Evolutionary conservation across 2,797 vertebrate genomes (phyloP).

Genomic region (Darevskia mixta): DNA sequence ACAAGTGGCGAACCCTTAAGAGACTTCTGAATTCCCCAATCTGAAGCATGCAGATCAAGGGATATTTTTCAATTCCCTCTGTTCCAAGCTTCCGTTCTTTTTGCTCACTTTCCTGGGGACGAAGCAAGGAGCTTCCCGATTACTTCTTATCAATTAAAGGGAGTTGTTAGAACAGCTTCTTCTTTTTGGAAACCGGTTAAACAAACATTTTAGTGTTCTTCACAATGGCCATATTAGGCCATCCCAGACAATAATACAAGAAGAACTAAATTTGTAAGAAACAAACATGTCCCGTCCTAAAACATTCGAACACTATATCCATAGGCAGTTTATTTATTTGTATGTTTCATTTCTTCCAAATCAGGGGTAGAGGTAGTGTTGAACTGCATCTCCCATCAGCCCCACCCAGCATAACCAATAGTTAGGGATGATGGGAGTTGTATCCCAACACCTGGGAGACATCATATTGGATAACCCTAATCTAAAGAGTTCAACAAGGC

Average conservation of each 20-base stretch:
- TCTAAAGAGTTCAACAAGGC: background rate
- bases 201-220: constrained; percentile 23
- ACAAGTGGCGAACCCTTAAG: constrained; percentile 65
- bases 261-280: background rate
- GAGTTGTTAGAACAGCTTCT: background rate
- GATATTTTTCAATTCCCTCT: constrained; percentile 36
- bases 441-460: background rate
- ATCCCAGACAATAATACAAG: background rate
- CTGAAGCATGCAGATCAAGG: constrained; percentile 23
- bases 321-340: background rate
- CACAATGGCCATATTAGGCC: background rate
- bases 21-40: constrained; percentile 49
- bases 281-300: background rate
- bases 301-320: background rate
- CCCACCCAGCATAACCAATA: background rate
- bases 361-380: background rate
- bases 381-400: background rate
- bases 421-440: background rate
- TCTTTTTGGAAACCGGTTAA: background rate
- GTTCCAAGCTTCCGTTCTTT: constrained; percentile 3
- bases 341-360: background rate
- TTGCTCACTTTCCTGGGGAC: background rate
- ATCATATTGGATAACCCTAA: background rate
- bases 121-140: constrained; percentile 11
- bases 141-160: constrained; percentile 11